Evolutionary conservation across 92 coral and sea anemone genomes (phyloP), one percentile per base, ranked within the genome.

Genomic region (Siderastrea radians): DNA sequence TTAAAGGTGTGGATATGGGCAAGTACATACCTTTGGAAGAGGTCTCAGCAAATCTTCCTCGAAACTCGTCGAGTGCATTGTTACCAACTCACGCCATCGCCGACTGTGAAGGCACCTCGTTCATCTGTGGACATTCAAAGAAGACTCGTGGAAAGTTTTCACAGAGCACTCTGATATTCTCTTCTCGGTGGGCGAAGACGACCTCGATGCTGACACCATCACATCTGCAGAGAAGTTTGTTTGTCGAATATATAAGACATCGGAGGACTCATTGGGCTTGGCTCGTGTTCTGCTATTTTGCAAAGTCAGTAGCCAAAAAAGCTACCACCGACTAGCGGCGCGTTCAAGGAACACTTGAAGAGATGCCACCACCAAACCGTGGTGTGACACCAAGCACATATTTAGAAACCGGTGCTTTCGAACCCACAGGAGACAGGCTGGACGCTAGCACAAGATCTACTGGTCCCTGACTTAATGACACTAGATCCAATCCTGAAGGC

Each of bases 51-150:
- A n/a, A n/a, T n/a, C n/a, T n/a, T n/a, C n/a, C 68, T 44, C 58
- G 59, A 76, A 49, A 58, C 81, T 26, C 74, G 69, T 59, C 51
- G 7, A 53, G 65, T 61, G 74, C 81, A 62, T 78, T 81, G 82
- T 57, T 88, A 63, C 88, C 89, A 62, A 67, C 74, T 68, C 83
- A 75, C 59, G 84, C 92, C 13, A 45, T 75, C 57, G 80, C 91
- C 46, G 91, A 87, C 84, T 87, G 91, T 58, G 87, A 87, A 69
- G 59, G 86, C 68, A 73, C 81, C 57, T 88, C 87, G 64, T 88
- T 80, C 48, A 80, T 88, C 78, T 68, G 81, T 59, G 80, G 68
- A 71, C 84, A 89, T 71, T 60, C 84, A 38, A 89, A 89, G 82
- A 68, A 53, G 58, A 66, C 64, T 75, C 49, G 63, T 66, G 72